These are phyloP conservation scores for Ectemnius lituratus DNA, from an alignment of 2,888 invertebrate genomes.

Conservation along the genomic window DNA sequence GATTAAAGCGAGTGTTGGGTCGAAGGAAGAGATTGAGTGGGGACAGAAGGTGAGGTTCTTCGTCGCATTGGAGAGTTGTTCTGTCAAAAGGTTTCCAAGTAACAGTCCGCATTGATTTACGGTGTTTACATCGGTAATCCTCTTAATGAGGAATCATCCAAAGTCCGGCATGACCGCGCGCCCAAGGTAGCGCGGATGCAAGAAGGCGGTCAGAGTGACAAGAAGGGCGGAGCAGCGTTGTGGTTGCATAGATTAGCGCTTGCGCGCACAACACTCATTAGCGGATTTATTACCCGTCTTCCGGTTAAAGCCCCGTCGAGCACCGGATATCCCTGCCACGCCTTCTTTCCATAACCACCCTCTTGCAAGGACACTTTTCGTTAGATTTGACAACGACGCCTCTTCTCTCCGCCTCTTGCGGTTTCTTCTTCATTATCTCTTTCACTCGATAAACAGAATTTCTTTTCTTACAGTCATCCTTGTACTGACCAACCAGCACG, in stretches of 20 bases:
- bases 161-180: not conserved
- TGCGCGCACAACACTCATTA: slow-evolving; percentile 71
- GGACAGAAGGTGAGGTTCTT: too few relatives aligned
- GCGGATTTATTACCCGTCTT: slow-evolving; percentile 69
- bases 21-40: too few relatives aligned
- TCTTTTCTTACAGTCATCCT: not conserved
- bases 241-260: slow-evolving; percentile 72
- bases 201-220: slow-evolving; percentile 15
- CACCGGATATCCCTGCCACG: slow-evolving; percentile 45
- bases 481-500: too few relatives aligned
- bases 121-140: slow-evolving; percentile 68
- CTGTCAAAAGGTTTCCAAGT: slow-evolving; percentile 1
- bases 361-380: slow-evolving; percentile 23
- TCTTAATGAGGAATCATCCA: slow-evolving; percentile 66
- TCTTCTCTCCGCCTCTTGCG: not conserved
- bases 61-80: too few relatives aligned
- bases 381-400: slow-evolving; percentile 1
- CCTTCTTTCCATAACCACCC: slow-evolving; percentile 35
- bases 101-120: slow-evolving; percentile 56
- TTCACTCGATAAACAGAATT: not conserved
- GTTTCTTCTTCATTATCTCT: not conserved
- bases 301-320: slow-evolving; percentile 53
- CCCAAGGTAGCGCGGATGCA: too few relatives aligned
- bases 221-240: slow-evolving; percentile 63
- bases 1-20: too few relatives aligned